Base-by-base conservation (phyloP, 1,140 invertebrate genomes). In the Papilio glaucus region DNA sequence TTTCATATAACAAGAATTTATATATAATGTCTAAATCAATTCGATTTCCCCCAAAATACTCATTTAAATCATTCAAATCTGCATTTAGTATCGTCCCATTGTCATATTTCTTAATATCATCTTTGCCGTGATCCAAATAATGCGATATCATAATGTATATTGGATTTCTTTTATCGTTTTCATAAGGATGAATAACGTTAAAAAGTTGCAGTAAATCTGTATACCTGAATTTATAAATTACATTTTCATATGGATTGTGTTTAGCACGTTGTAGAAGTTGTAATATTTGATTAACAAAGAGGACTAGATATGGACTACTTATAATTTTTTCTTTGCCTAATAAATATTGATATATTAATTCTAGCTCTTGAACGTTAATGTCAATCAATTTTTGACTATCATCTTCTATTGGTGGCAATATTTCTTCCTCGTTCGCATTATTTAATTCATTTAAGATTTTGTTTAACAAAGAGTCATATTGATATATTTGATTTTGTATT, bases 311-410 rank as follows among this genome's bases (percentile, higher is more conserved):
- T 12, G 49, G 49, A 53, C 49, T 53, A 10, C 24, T 53, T 53
- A 24, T 24, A 12, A 12, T 24, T 1, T 53, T 24, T 53, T 53
- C 49, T 24, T 53, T 53, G 49, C 49, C 21, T 53, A 24, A 53
- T 53, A 53, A 53, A 24, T 53, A 53, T 53, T 53, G 49, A 53
- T 53, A 53, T 12, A 53, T 53, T 13, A 53, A 10, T 26, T 53
- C 49, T 18, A 53, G 12, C 24, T 53, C 49, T 2, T 24, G 18
- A 24, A 53, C 49, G 24, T 53, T 53, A n/a, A n/a, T n/a, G n/a
- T n/a, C n/a, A n/a, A n/a, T n/a, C n/a, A n/a, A n/a, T n/a, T n/a
- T n/a, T n/a, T n/a, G n/a, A n/a, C n/a, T 60, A 29, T 37, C 7
- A n/a, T 61, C 29, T 33, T 37, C 60, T 37, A 37, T 33, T 9